Evolutionary conservation across 2,797 vertebrate genomes (phyloP), one percentile per base, ranked within the genome.

Genomic region (Lycodopsis pacificus): DNA sequence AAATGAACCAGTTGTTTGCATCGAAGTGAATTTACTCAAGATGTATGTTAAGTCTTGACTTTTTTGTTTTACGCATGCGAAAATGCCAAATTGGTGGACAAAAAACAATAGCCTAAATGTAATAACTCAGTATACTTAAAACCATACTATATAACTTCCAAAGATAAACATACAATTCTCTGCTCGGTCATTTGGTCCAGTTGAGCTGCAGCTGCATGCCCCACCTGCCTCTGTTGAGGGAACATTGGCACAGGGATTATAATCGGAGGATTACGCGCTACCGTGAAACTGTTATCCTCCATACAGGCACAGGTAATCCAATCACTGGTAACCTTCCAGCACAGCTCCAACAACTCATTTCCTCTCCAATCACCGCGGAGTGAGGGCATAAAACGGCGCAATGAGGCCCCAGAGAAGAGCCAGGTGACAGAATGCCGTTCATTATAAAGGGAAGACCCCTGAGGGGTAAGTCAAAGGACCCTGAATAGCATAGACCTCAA

Each of bases 271-370:
- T 97, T 96, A 96, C 95, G 95, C 69, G 22, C 84, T 65, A 93
- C 94, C 83, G 94, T 94, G 96, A 96, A 96, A 96, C 95, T 93
- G 93, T 96, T 95, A 97, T 97, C 96, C 95, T 91, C 91, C 86
- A 83, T 87, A 91, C 79, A 89, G 95, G 93, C 95, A 91, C 95
- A 96, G 94, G 97, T 97, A 97, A 99, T 97, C 95, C 95, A 91
- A 95, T 97, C 95, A 95, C 93, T 92, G 90, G 86, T 94, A 83
- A 95, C 95, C 93, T 95, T 94, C 94, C 92, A 92, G 91, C 91
- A 72, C 80, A 71, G 86, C 90, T 86, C 87, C 54, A 65, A 92
- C 91, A 90, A 19, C 94, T 95, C 95, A 92, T 91, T 93, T 92
- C 85, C 79, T 85, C 67, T 84, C 42, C 7, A 76, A 78, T 76